phyloP scores from a whole-genome alignment of 2,888 invertebrate species.

The Caenorhabditis drosophilae region DNA sequence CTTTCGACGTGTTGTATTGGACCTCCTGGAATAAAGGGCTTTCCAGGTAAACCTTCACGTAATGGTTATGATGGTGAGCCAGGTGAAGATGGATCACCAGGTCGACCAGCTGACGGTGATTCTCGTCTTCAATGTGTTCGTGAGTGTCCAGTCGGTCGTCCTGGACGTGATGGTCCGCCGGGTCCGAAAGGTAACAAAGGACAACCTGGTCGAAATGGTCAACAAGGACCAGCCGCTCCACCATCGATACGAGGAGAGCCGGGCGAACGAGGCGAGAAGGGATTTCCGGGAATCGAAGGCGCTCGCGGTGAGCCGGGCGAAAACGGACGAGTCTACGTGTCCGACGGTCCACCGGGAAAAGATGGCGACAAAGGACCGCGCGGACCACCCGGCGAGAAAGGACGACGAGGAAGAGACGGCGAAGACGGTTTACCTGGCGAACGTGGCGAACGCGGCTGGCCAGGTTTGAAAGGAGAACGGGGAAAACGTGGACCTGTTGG shows the following conservation, averaged over 20 bases:
- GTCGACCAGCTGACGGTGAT: slow-evolving; percentile 46
- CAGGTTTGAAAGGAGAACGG: slow-evolving; percentile 42
- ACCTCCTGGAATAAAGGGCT: slow-evolving; percentile 43
- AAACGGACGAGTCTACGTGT: slow-evolving; percentile 38
- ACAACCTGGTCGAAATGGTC: slow-evolving; percentile 29
- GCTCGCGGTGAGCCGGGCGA: slow-evolving; percentile 40
- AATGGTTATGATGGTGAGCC: slow-evolving; percentile 46
- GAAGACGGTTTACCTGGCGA: slow-evolving; percentile 41
- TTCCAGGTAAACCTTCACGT: slow-evolving; percentile 34
- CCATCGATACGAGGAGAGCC: slow-evolving; percentile 39
- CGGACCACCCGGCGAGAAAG: slow-evolving; percentile 43
- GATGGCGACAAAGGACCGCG: slow-evolving; percentile 44
- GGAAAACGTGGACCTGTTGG: slow-evolving; percentile 35
- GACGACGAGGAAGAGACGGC: slow-evolving; percentile 35
- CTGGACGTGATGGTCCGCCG: slow-evolving; percentile 36
- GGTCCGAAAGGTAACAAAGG: slow-evolving; percentile 44
- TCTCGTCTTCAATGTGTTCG: slow-evolving; percentile 30
- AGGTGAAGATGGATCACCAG: slow-evolving; percentile 37
- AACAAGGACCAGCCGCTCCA: slow-evolving; percentile 36
- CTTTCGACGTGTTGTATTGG: slow-evolving; percentile 45
- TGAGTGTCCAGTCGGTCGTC: slow-evolving; percentile 44
- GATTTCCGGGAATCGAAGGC: slow-evolving; percentile 35
- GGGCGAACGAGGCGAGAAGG: slow-evolving; percentile 41
- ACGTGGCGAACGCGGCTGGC: slow-evolving; percentile 35
- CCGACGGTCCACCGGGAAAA: slow-evolving; percentile 49